Conservation (phyloP, 2,888 invertebrate genomes). For the Eledona agricola region DNA sequence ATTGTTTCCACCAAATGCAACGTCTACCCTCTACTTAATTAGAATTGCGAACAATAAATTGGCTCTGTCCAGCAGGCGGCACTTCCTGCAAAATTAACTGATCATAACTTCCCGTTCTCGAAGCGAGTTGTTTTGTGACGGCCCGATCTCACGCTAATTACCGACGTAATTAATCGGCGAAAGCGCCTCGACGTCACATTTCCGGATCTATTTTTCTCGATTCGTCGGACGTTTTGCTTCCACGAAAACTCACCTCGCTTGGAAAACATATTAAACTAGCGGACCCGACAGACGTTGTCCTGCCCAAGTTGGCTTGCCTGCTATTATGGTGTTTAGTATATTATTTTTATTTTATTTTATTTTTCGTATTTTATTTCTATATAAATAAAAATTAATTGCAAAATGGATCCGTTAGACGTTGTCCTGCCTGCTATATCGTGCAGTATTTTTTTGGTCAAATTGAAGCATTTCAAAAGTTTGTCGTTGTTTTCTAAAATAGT, state of each 20-base stretch:
- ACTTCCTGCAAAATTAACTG: constrained; percentile 55
- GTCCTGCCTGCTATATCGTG: no score
- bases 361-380: no score
- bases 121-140: constrained; percentile 44
- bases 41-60: constrained; percentile 52
- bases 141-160: constrained; percentile 52
- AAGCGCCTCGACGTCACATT: constrained; percentile 12
- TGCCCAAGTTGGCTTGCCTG: no score
- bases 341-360: no score
- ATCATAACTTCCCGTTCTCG: constrained; percentile 54
- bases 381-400: no score
- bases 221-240: constrained; percentile 1
- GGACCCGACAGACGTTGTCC: no score
- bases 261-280: no score
- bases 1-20: constrained; percentile 46
- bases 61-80: constrained; percentile 46
- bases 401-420: no score
- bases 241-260: constrained; percentile 11
- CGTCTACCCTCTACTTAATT: constrained; percentile 47
- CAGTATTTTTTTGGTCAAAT: no score
- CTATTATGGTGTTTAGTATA: no score
- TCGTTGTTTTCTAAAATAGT: no score
- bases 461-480: no score
- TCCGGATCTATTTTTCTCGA: constrained; percentile 5
- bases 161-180: constrained; percentile 28